A percentile compares a stretch with the other conserved stretches of the same genome.
Evolutionary conservation across 2,888 invertebrate genomes (phyloP).

Genomic region (Athetis lepigone): DNA sequence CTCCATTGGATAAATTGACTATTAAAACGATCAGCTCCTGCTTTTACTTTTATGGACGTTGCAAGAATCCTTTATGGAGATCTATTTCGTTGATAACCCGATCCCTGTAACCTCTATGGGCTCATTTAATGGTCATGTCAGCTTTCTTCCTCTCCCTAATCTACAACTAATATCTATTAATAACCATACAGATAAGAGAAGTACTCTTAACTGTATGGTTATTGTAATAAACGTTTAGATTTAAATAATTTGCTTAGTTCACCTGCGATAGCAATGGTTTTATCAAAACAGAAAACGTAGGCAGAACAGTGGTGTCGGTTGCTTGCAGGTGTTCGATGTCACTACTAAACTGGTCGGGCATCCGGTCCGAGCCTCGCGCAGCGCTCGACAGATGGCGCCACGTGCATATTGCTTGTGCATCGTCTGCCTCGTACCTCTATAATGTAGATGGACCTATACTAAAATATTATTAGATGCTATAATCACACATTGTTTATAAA

Average conservation of each 20-base stretch:
- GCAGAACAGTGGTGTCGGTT: slow-evolving; percentile 69
- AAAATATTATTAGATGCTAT: slow-evolving; percentile 30
- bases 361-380: slow-evolving; percentile 80
- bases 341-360: slow-evolving; percentile 87
- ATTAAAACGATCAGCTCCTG: slow-evolving; percentile 39
- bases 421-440: slow-evolving; percentile 26
- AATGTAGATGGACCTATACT: too few species aligned
- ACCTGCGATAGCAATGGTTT: slow-evolving; percentile 47
- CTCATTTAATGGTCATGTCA: slow-evolving; percentile 1
- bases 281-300: slow-evolving; percentile 64
- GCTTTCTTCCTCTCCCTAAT: not conserved
- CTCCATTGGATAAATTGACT: slow-evolving; percentile 40
- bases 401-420: slow-evolving; percentile 65
- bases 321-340: slow-evolving; percentile 87
- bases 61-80: slow-evolving; percentile 40
- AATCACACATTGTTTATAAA: slow-evolving; percentile 10
- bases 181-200: too few species aligned
- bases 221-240: slow-evolving; percentile 1
- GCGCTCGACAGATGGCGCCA: slow-evolving; percentile 85
- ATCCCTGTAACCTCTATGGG: slow-evolving; percentile 12
- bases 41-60: slow-evolving; percentile 55
- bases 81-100: slow-evolving; percentile 40
- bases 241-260: slow-evolving; percentile 42
- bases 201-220: slow-evolving; percentile 11
- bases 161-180: not conserved